These are phyloP conservation scores for Chlorops oryzae DNA, from an alignment of 1,140 invertebrate genomes.

Conservation along the genomic window DNA sequence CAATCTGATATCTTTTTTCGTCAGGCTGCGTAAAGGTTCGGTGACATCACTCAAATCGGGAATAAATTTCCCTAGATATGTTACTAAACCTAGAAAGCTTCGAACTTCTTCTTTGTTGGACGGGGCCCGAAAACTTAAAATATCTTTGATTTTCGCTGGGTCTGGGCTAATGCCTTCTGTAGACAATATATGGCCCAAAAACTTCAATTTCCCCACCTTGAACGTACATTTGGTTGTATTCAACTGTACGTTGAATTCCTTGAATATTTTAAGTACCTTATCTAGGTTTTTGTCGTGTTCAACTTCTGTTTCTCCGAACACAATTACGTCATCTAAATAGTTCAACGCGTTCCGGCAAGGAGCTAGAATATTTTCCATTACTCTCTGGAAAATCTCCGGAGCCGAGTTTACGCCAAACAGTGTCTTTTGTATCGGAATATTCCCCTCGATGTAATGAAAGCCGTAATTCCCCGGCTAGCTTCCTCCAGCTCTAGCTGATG, in stretches of 20 bases:
- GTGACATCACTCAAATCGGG: constrained; percentile 12
- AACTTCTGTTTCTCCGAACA: constrained; percentile 26
- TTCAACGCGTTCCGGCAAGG: constrained; percentile 8
- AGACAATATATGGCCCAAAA: constrained; percentile 17
- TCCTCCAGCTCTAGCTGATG: too few relatives aligned
- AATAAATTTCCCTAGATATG: constrained; percentile 18
- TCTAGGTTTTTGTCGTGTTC: constrained; percentile 28
- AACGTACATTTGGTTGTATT: constrained; percentile 32
- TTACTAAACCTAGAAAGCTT: constrained; percentile 17
- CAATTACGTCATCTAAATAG: constrained; percentile 40
- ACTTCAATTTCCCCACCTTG: constrained; percentile 15
- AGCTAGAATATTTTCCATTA: too few relatives aligned
- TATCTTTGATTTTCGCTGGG: constrained; percentile 16
- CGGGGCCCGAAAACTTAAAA: constrained; percentile 10
- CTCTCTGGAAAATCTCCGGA: too few relatives aligned
- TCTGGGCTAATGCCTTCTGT: constrained; percentile 12
- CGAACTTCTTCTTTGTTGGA: constrained; percentile 13
- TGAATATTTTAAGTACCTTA: constrained; percentile 25
- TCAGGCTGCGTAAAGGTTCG: constrained; percentile 10
- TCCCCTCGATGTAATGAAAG: too few relatives aligned
- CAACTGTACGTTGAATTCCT: constrained; percentile 20
- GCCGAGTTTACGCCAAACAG: too few relatives aligned
- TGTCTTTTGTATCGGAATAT: too few relatives aligned
- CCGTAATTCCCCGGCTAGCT: too few relatives aligned
- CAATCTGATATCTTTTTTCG: constrained; percentile 6